These are phyloP conservation scores for Urocynchramus pylzowi DNA, from an alignment of 2,113 vertebrate species.

Conservation along the genomic window DNA sequence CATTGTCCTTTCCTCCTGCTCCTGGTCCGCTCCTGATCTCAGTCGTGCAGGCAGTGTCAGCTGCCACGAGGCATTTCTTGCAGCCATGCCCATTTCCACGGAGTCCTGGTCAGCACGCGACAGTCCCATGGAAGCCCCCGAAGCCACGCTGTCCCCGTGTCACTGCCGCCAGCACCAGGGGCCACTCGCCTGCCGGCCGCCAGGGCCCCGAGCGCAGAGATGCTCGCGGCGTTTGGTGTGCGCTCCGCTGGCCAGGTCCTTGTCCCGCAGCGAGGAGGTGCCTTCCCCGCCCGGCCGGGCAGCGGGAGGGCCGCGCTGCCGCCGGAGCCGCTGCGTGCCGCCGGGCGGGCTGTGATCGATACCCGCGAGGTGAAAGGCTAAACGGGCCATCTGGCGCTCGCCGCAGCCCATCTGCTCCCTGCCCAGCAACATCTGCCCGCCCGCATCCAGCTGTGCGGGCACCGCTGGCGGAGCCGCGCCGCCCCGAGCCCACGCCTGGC, in stretches of 20 bases:
- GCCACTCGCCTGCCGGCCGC: background rate
- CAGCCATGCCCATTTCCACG: fast-evolving
- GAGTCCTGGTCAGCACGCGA: fast-evolving
- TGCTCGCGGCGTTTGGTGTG: background rate
- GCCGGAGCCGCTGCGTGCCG: conserved; percentile 36
- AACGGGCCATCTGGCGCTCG: conserved; percentile 75
- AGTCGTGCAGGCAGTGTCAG: fast-evolving
- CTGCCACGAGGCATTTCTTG: fast-evolving
- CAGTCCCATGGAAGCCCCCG: fast-evolving
- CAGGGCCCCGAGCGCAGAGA: background rate
- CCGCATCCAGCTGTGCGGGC: conserved; percentile 71
- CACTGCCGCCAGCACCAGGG: background rate
- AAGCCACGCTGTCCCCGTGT: background rate
- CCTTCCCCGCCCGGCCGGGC: background rate
- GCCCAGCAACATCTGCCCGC: conserved; percentile 76
- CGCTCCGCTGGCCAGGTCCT: background rate
- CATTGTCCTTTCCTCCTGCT: background rate
- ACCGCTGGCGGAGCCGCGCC: conserved; percentile 5
- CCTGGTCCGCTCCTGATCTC: fast-evolving
- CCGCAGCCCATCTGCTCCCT: conserved; percentile 73
- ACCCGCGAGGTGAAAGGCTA: conserved; percentile 73
- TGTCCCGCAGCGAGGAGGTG: background rate
- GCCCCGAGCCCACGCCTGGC: background rate
- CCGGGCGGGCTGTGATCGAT: conserved; percentile 67
- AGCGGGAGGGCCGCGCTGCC: conserved; percentile 1